Percentiles rank a stretch among this genome's conserved stretches.
Evolutionary conservation across 2,113 vertebrate genomes (phyloP).

Genomic region (Cricetomys ansorgei): DNA sequence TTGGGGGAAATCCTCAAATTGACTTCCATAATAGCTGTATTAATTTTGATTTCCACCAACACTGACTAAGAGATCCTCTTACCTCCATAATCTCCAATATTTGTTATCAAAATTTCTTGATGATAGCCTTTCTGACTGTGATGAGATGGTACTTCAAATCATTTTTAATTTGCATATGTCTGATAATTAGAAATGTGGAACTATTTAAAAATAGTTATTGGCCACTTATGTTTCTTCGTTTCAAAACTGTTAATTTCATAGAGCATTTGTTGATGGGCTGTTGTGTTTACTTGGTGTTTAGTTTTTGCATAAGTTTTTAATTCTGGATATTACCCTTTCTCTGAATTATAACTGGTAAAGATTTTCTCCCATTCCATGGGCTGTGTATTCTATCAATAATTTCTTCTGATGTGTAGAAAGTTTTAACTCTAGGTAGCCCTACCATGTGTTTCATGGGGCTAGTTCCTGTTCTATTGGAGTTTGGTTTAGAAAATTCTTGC

Average conservation of each 20-base stretch:
- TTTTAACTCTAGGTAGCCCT: background rate
- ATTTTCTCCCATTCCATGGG: background rate
- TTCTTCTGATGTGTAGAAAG: background rate
- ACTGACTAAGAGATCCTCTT: no score
- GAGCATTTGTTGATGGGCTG: background rate
- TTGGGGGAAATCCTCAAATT: no score
- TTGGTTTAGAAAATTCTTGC: background rate
- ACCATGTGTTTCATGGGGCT: background rate
- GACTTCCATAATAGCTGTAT: no score
- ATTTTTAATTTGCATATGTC: background rate
- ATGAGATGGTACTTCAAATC: background rate
- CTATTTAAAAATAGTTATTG: background rate
- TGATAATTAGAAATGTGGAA: background rate
- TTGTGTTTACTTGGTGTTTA: background rate
- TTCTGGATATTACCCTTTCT: background rate
- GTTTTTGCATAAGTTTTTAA: background rate
- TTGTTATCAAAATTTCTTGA: background rate
- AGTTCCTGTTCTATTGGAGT: background rate
- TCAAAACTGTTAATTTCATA: background rate
- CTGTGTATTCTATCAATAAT: background rate
- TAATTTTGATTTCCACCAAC: no score
- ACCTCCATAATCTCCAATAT: background rate
- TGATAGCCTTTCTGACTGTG: background rate
- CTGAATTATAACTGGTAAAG: background rate
- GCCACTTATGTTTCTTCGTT: background rate